A percentile compares a stretch with the other conserved stretches of the same genome.
phyloP scores from a whole-genome alignment of 2,113 vertebrate species.

The Campylomormyrus tamandua region DNA sequence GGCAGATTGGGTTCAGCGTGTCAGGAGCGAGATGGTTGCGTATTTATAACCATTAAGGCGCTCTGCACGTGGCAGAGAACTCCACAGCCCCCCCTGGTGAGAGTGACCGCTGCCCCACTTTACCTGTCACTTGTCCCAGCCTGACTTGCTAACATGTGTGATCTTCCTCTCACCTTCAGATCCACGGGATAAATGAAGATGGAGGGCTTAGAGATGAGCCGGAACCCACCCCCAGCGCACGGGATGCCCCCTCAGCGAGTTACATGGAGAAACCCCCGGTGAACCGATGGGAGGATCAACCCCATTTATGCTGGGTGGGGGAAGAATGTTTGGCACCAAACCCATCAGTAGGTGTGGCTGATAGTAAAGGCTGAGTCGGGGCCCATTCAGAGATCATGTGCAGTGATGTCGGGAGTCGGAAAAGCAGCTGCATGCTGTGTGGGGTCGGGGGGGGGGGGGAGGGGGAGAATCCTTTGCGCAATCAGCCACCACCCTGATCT shows the following conservation, averaged over 20 bases:
- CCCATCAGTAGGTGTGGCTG: neutral
- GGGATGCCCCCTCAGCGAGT: neutral
- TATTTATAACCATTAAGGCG: constrained; percentile 60
- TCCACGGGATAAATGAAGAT: constrained; percentile 17
- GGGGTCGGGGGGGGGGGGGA: neutral
- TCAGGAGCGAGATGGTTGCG: constrained; percentile 49
- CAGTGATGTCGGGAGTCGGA: neutral
- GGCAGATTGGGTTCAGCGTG: constrained; percentile 53
- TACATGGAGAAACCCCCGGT: neutral
- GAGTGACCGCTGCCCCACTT: constrained; percentile 53
- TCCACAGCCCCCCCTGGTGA: constrained; percentile 41
- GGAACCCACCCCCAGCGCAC: neutral
- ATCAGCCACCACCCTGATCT: neutral
- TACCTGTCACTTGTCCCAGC: constrained; percentile 41
- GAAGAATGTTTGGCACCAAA: neutral
- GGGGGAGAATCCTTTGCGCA: neutral
- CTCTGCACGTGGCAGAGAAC: constrained; percentile 51
- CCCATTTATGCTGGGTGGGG: neutral
- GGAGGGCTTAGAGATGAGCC: neutral
- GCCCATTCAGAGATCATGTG: neutral
- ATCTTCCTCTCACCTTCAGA: constrained; percentile 37
- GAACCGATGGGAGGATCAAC: neutral
- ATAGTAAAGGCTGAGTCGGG: neutral
- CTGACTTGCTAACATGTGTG: constrained; percentile 28
- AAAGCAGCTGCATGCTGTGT: neutral